Evolutionary conservation across 2,888 invertebrate genomes (phyloP).

Genomic region (Orthosia gracilis): DNA sequence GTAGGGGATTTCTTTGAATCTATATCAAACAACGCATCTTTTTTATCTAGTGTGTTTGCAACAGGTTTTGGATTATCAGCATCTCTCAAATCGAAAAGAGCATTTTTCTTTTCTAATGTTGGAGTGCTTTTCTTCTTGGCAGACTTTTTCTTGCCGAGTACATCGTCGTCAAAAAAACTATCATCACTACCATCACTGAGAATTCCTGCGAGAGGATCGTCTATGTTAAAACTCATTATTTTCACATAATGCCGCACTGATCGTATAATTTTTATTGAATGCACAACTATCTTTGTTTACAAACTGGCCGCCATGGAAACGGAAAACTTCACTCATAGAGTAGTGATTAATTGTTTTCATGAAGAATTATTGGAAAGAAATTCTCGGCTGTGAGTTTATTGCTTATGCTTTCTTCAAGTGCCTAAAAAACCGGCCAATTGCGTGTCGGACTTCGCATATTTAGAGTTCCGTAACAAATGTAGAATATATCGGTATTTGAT

Average conservation of each 20-base stretch:
- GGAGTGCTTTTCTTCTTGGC: conserved; percentile 79
- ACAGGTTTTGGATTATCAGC: conserved; percentile 68
- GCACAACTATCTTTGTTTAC: conserved; percentile 70
- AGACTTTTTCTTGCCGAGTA: conserved; percentile 85
- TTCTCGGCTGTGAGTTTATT: not conserved
- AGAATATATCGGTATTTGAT: too few species aligned
- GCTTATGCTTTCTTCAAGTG: not conserved
- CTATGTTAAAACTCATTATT: conserved; percentile 90
- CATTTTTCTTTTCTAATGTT: conserved; percentile 81
- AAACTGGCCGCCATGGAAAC: conserved; percentile 83
- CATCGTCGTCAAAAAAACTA: conserved; percentile 93
- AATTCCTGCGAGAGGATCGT: conserved; percentile 93
- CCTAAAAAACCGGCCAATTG: not conserved
- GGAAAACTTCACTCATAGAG: conserved; percentile 60
- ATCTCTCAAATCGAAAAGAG: conserved; percentile 83
- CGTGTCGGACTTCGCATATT: too few species aligned
- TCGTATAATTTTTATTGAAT: conserved; percentile 38
- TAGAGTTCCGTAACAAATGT: too few species aligned
- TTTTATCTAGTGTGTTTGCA: conserved; percentile 66
- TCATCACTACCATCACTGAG: conserved; percentile 94
- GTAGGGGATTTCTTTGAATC: conserved; percentile 75
- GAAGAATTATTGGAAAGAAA: too few species aligned
- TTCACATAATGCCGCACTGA: conserved; percentile 15
- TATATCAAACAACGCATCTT: conserved; percentile 74
- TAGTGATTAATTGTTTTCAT: not conserved